These are phyloP conservation scores for Anadara kagoshimensis DNA, from an alignment of 1,140 invertebrate species.

Conservation along the genomic window DNA sequence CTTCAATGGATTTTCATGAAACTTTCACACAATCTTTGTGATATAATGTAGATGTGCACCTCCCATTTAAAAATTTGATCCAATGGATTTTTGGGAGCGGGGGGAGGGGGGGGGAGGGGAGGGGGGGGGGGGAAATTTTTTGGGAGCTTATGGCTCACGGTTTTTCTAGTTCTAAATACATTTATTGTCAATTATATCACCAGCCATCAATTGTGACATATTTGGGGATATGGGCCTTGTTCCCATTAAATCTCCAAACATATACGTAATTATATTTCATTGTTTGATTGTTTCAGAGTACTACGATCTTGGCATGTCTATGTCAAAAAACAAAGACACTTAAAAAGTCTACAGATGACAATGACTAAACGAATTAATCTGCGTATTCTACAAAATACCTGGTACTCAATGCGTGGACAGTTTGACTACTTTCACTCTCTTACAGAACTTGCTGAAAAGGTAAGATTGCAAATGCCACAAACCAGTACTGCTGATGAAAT, in stretches of 20 bases:
- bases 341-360: conserved; percentile 1
- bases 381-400: conserved; percentile 8
- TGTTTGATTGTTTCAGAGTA: conserved; percentile 20
- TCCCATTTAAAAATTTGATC: too few species aligned
- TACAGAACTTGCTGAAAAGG: conserved; percentile 37
- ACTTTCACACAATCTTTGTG: too few species aligned
- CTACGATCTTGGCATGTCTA: conserved; percentile 29
- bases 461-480: background rate
- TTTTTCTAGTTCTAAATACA: too few species aligned
- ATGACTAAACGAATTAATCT: conserved; percentile 25
- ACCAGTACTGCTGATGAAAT: background rate
- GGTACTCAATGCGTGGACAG: conserved; percentile 29
- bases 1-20: too few species aligned
- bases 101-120: too few species aligned
- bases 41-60: too few species aligned
- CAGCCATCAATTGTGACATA: background rate
- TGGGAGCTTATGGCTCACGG: too few species aligned
- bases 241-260: background rate
- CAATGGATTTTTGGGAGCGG: too few species aligned
- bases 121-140: too few species aligned
- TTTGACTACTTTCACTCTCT: conserved; percentile 38
- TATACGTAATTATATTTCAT: background rate
- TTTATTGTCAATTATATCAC: too few species aligned
- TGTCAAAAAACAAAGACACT: conserved; percentile 10
- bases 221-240: background rate